Evolutionary conservation across 2,113 vertebrate genomes (phyloP), one percentile per base, ranked within the genome.

Genomic region (Ictalurus furcatus): DNA sequence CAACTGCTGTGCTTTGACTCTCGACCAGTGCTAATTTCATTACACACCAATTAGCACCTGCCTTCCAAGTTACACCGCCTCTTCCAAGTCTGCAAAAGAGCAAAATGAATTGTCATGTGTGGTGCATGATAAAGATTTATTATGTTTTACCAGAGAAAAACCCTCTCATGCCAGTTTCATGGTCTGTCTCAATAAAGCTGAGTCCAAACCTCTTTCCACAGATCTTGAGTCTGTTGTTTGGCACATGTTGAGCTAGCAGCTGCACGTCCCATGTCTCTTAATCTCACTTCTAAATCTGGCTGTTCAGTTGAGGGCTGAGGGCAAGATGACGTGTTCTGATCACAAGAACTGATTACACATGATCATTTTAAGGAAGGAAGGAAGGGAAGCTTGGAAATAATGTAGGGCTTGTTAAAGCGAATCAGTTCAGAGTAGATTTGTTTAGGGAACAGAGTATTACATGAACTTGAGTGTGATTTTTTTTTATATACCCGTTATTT

Each of bases 281-380:
- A 90, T 90, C 86, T 71, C 40, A 37, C 8, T 79, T 88, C 63
- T 74, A 37, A 85, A 85, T 90, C 78, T 85, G 82, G 54, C 28
- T 48, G 19, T 59, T 79, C 86, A 65, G 16, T 48, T 19, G 37
- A 63, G 58, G 28, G 44, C 28, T 87, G 87, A 65, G 84, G 30
- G 28, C 82, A 25, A 21, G 65, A 86, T 54, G 23, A 17, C 40
- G 63, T 34, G 56, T 44, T 67, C 79, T 56, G 86, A 74, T 88
- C 56, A 58, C 56, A 52, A 90, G 84, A 86, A 52, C 87, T 82
- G 84, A 85, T 90, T 74, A 65, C 13, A 82, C 4, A 12, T 25
- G 37, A 25, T 67, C 44, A 37, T 74, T 76, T 63, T 23, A 74
- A 83, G 65, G 63, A 85, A 86, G 54, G 48, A 48, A 48, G 44